These are phyloP conservation scores for Rhingia campestris DNA, from an alignment of 2,888 invertebrate species.

Conservation along the genomic window DNA sequence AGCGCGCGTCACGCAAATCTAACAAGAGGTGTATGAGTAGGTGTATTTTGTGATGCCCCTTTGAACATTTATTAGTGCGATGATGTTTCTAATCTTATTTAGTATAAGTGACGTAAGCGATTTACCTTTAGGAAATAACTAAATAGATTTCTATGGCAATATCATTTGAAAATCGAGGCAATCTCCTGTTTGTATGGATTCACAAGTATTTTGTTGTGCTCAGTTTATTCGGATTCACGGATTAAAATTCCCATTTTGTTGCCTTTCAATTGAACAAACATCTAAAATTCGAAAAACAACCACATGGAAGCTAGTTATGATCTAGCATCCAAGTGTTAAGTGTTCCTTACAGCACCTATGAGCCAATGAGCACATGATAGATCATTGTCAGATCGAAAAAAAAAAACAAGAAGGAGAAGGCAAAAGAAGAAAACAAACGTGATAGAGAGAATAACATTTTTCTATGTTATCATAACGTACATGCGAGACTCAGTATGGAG, in stretches of 20 bases:
- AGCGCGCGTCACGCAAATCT: slow-evolving; percentile 9
- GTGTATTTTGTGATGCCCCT: not conserved
- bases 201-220: not conserved
- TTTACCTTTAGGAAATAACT: not conserved
- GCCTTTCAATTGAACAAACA: not conserved
- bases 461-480: not conserved
- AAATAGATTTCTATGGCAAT: no score
- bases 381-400: slow-evolving; percentile 17
- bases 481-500: slow-evolving; percentile 1
- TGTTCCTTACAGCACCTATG: slow-evolving; percentile 18
- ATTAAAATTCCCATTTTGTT: slow-evolving; percentile 38
- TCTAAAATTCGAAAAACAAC: slow-evolving; percentile 11
- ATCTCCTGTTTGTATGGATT: no score
- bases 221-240: slow-evolving; percentile 26
- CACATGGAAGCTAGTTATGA: not conserved
- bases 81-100: not conserved
- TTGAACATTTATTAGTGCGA: not conserved
- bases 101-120: not conserved
- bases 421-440: slow-evolving; percentile 3
- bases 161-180: no score
- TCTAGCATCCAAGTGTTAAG: slow-evolving; percentile 25
- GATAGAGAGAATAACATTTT: slow-evolving; percentile 2
- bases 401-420: slow-evolving; percentile 12
- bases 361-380: slow-evolving; percentile 7
- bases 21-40: slow-evolving; percentile 20